Percentiles rank a stretch among this genome's conserved stretches.
phyloP scores from a whole-genome alignment of 2,113 vertebrate genomes.

The Sarotherodon lohbergeri region DNA sequence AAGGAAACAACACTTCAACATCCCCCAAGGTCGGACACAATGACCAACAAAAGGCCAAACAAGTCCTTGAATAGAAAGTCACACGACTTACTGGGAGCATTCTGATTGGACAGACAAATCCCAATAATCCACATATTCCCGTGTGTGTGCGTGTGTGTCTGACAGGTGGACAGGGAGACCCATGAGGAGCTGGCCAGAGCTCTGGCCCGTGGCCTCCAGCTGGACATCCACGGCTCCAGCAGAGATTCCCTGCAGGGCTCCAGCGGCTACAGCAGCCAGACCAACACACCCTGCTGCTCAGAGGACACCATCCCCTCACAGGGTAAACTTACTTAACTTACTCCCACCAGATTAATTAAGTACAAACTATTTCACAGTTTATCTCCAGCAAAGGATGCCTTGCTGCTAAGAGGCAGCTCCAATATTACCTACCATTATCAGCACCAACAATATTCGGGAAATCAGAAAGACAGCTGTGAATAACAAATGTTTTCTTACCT shows the following conservation, averaged over 20 bases:
- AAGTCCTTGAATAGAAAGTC: background rate
- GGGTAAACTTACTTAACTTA: constrained; percentile 45
- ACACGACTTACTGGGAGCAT: background rate
- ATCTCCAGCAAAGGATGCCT: background rate
- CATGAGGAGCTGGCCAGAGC: constrained; percentile 84
- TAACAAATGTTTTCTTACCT: background rate
- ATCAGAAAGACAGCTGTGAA: too few relatives aligned
- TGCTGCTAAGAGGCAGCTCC: background rate
- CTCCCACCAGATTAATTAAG: background rate
- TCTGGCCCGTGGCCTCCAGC: constrained; percentile 81
- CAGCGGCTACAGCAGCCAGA: constrained; percentile 95
- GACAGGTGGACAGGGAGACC: constrained; percentile 74
- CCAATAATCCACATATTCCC: background rate
- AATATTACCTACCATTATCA: too few relatives aligned
- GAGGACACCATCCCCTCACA: constrained; percentile 88
- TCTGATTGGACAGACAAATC: background rate
- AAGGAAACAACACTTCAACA: constrained; percentile 67
- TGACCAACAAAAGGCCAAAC: background rate
- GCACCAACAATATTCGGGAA: background rate
- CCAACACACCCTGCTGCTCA: constrained; percentile 88
- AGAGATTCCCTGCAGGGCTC: constrained; percentile 90
- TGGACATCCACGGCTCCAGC: constrained; percentile 87
- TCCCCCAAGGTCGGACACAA: constrained; percentile 70
- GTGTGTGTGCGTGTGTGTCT: background rate
- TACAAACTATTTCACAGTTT: background rate